phyloP scores from a whole-genome alignment of 2,888 invertebrate species.

The Morinoia aosen region DNA sequence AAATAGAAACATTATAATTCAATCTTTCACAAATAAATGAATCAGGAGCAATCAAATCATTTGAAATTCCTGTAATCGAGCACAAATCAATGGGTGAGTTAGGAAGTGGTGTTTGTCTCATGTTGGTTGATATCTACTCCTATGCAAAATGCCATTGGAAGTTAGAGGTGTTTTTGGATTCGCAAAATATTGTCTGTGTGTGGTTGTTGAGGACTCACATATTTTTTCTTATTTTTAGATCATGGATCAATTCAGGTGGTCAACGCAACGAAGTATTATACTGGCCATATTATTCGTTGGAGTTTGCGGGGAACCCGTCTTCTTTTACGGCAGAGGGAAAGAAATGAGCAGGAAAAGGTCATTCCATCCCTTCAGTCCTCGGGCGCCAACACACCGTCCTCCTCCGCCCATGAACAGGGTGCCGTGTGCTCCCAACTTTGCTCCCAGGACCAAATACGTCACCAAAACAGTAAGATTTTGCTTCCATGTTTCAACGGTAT shows the following conservation, averaged over 20 bases:
- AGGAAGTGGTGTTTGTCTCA: not conserved
- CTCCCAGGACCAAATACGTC: slow-evolving; percentile 10
- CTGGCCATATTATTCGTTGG: not conserved
- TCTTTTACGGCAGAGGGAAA: slow-evolving; percentile 31
- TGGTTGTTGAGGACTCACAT: not conserved
- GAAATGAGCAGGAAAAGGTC: slow-evolving; percentile 35
- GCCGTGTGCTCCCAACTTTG: slow-evolving; percentile 33
- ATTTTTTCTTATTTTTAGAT: not conserved
- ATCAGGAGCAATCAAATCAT: too few relatives aligned
- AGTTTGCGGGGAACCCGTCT: not conserved
- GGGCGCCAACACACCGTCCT: not conserved
- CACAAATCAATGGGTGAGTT: too few relatives aligned
- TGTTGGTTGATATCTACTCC: not conserved
- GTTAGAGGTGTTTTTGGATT: not conserved
- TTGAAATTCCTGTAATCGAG: too few relatives aligned
- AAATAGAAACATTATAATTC: too few relatives aligned
- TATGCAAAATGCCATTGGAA: not conserved
- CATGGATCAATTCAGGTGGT: not conserved
- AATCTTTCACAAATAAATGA: too few relatives aligned
- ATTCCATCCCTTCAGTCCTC: not conserved
- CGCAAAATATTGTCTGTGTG: not conserved
- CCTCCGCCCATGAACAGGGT: slow-evolving; percentile 26
- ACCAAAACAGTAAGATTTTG: slow-evolving; percentile 39
- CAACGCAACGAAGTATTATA: not conserved
- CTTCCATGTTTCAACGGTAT: not conserved